These are phyloP conservation scores for Osmerus mordax DNA, from an alignment of 2,113 vertebrate species.

Conservation along the genomic window DNA sequence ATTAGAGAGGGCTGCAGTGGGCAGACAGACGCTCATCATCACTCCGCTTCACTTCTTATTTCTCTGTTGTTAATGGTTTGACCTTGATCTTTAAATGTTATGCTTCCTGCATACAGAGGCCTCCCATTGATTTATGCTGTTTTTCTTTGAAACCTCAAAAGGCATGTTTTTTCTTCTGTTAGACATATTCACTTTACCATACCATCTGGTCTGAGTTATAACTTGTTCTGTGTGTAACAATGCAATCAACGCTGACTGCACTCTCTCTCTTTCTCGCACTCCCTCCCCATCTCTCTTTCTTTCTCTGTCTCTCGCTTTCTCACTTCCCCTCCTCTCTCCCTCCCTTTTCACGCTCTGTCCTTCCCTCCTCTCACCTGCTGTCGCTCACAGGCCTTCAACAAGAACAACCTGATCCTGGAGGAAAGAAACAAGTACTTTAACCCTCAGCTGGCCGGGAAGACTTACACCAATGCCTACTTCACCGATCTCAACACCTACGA, in stretches of 20 bases:
- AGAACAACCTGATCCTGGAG: slow-evolving; percentile 97
- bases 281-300: not conserved
- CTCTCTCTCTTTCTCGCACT: slow-evolving; percentile 12
- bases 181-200: slow-evolving; percentile 58
- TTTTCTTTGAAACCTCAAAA: slow-evolving; percentile 10
- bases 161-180: slow-evolving; percentile 21
- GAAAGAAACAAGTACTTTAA: slow-evolving; percentile 98
- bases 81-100: slow-evolving; percentile 61
- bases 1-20: too few species aligned
- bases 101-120: slow-evolving; percentile 53
- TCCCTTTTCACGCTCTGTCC: not conserved
- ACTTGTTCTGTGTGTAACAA: slow-evolving; percentile 40
- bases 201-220: slow-evolving; percentile 53
- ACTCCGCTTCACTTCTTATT: too few species aligned
- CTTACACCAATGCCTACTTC: slow-evolving; percentile 96
- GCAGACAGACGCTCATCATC: too few species aligned
- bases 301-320: not conserved
- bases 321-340: slow-evolving; percentile 17
- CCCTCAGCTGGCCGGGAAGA: slow-evolving; percentile 91
- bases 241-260: slow-evolving; percentile 31
- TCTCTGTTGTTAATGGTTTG: slow-evolving; percentile 49
- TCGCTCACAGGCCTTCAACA: slow-evolving; percentile 89
- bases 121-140: slow-evolving; percentile 64
- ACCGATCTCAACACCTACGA: slow-evolving; percentile 97
- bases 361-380: not conserved